Evolutionary conservation across 2,888 invertebrate species (phyloP).

Genomic region (Carcina quercana): DNA sequence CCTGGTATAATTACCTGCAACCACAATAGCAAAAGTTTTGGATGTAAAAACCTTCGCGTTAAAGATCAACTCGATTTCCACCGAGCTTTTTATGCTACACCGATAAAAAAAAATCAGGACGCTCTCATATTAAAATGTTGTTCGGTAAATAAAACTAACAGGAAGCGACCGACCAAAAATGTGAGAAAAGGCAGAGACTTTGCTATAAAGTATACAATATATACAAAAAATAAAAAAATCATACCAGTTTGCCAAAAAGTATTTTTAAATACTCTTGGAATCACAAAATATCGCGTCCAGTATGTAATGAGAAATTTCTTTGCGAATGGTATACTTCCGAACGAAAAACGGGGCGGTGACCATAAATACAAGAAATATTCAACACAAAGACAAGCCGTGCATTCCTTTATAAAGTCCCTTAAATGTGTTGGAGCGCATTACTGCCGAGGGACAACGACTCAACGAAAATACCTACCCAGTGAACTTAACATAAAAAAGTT

Average conservation of each 20-base stretch:
- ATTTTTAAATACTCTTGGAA: slow-evolving; percentile 15
- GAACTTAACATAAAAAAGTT: slow-evolving; percentile 11
- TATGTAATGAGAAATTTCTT: slow-evolving; percentile 9
- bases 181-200: neutral
- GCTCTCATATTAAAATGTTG: neutral
- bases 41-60: neutral
- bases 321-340: slow-evolving; percentile 14
- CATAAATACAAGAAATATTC: slow-evolving; percentile 6
- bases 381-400: slow-evolving; percentile 5
- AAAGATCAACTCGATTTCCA: neutral
- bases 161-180: neutral
- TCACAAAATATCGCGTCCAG: slow-evolving; percentile 9
- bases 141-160: neutral
- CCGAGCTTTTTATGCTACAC: neutral
- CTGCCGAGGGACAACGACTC: slow-evolving; percentile 14
- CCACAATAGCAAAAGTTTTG: no score
- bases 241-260: slow-evolving; percentile 17
- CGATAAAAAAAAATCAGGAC: neutral
- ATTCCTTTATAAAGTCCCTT: slow-evolving; percentile 16
- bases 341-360: slow-evolving; percentile 18
- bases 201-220: neutral
- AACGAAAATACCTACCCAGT: slow-evolving; percentile 17
- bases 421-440: slow-evolving; percentile 20
- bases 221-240: slow-evolving; percentile 6
- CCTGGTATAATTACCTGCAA: no score